A percentile compares a stretch with the other conserved stretches of the same genome.
Evolutionary conservation across 2,797 vertebrate species (phyloP).

Genomic region (Sebastiscus albofasciatus): DNA sequence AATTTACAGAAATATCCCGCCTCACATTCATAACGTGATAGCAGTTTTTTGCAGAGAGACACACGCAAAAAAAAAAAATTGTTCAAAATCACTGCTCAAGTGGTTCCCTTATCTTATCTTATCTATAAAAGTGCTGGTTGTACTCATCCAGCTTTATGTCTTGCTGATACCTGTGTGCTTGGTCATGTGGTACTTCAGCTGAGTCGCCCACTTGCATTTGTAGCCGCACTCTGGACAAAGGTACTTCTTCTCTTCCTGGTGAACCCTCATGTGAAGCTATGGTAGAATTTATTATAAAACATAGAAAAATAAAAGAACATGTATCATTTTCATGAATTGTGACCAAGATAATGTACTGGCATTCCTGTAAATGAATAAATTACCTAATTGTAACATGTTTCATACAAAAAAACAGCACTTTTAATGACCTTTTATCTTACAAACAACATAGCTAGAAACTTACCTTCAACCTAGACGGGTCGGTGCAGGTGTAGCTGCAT

Average conservation of each 20-base stretch:
- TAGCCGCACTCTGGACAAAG: conserved; percentile 97
- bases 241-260: conserved; percentile 96
- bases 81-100: not conserved
- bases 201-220: conserved; percentile 99
- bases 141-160: not conserved
- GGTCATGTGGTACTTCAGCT: conserved; percentile 99
- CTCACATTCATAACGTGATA: not conserved
- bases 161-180: conserved; percentile 91
- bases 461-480: conserved; percentile 96
- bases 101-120: not conserved
- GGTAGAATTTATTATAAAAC: not conserved
- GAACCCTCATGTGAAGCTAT: conserved; percentile 98
- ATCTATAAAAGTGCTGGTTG: not conserved
- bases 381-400: not conserved
- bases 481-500: conserved; percentile 92
- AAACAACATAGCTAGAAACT: not conserved
- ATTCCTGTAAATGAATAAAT: not conserved
- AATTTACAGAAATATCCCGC: not conserved
- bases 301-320: not conserved
- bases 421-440: not conserved
- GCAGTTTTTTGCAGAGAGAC: not conserved
- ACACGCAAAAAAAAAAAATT: no score
- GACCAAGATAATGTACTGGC: not conserved
- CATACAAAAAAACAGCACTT: not conserved
- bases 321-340: not conserved